Percentiles rank a stretch among this genome's conserved stretches.
Conservation (phyloP, 2,797 vertebrate species). For the Remorina albescens region DNA sequence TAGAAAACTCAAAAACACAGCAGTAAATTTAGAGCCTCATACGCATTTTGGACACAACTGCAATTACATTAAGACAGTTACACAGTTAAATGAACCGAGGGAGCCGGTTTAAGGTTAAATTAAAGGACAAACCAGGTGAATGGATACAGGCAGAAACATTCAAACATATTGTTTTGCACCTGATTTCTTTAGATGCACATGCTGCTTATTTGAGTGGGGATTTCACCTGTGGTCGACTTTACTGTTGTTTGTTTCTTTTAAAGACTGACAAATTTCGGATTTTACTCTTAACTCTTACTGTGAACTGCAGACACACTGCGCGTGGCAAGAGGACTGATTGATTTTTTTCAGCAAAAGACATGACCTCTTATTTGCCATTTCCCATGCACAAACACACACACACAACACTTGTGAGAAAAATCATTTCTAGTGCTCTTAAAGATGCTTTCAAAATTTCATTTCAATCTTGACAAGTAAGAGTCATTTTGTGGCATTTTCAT, state of each 20-base stretch:
- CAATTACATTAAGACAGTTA: too few relatives aligned
- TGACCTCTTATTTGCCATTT: background rate
- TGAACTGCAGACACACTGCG: too few relatives aligned
- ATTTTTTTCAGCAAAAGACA: background rate
- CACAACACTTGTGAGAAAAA: background rate
- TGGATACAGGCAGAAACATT: too few relatives aligned
- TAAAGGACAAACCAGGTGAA: too few relatives aligned
- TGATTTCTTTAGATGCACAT: too few relatives aligned
- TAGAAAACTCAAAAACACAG: background rate
- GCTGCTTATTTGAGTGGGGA: too few relatives aligned
- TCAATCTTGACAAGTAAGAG: slow-evolving; percentile 11
- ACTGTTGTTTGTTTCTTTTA: background rate
- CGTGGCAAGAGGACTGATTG: too few relatives aligned
- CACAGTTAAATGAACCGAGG: too few relatives aligned
- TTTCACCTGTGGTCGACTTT: background rate
- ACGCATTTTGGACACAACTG: too few relatives aligned
- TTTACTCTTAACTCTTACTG: background rate
- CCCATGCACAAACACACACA: too few relatives aligned
- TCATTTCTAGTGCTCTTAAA: background rate
- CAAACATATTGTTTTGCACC: too few relatives aligned
- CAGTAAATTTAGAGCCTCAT: background rate
- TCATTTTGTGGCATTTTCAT: slow-evolving; percentile 20
- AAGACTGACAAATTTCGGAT: background rate
- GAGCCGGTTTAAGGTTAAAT: too few relatives aligned
- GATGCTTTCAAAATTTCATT: background rate